Evolutionary conservation across 2,113 vertebrate species (phyloP).

Genomic region (Motacilla alba): DNA sequence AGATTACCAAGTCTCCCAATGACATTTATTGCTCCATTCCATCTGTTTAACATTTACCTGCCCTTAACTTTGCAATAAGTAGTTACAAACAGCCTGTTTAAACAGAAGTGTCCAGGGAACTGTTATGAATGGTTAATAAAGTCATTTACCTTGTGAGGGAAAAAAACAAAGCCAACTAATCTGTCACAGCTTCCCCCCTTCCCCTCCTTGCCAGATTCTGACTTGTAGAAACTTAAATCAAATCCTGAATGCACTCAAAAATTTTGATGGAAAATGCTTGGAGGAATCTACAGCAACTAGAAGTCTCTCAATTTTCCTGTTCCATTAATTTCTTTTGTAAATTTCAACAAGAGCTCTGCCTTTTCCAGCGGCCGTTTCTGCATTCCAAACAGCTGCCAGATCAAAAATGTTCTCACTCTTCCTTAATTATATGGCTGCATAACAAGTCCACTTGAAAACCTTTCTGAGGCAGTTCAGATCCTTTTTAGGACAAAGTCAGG

Average conservation of each 20-base stretch:
- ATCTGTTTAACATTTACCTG: background rate
- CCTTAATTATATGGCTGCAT: background rate
- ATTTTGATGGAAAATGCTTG: background rate
- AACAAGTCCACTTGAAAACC: background rate
- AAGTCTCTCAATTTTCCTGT: background rate
- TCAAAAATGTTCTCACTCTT: background rate
- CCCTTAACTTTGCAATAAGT: background rate
- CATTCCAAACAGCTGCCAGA: background rate
- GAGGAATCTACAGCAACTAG: background rate
- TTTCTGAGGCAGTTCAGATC: background rate
- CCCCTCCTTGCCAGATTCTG: background rate
- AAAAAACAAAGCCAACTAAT: background rate
- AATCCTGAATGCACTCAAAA: background rate
- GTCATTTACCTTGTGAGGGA: fast-evolving
- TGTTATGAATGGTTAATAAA: background rate
- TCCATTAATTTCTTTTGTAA: background rate
- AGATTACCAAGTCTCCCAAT: background rate
- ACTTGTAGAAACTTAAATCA: background rate
- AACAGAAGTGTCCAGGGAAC: background rate
- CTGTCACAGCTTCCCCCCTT: background rate
- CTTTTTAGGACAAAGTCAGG: slow-evolving; percentile 33
- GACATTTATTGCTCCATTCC: background rate
- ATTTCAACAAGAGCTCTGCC: background rate
- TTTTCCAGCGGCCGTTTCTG: background rate
- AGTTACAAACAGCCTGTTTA: background rate